Evolutionary conservation across 2,113 vertebrate species (phyloP), one percentile per base, ranked within the genome.

Genomic region (Craseonycteris thonglongyai): DNA sequence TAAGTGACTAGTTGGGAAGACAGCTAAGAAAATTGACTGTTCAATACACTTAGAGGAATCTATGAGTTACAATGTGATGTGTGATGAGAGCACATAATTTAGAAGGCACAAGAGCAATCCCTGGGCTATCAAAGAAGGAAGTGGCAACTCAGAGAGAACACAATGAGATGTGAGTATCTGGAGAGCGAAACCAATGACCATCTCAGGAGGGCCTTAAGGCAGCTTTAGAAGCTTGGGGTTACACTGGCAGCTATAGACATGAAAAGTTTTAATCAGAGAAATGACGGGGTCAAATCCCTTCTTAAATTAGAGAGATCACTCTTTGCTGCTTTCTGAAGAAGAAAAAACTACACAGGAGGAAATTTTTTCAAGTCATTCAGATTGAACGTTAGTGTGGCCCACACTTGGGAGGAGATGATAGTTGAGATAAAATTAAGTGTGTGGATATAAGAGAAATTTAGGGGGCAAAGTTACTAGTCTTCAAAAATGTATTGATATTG

Each of bases 141-240:
- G 28, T 12, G 5, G 21, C 4, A 15, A 51, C 16, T 16, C 15
- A 24, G 21, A 8, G 54, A 8, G 40, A 61, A 4, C 21, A 18
- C 5, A 2, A 47, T 18, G 8, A 69, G 3, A 2, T 26, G 30
- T 35, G 13, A 58, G 5, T 40, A 9, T 26, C 1, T 2, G 10
- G 18, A 54, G 5, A 61, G 0, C 3, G 18, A 38, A 68, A 49
- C 26, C 21, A 14, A 0, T 30, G 3, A 1, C 10, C 33, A 2
- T 8, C 22, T 22, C 35, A 47, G 63, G 8, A 92, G 61, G 4
- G 15, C 42, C 75, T 66, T 28, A 21, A 15, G 38, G 79, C 24
- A 68, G 15, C 11, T 28, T 40, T 4, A 7, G 15, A 79, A 75
- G 10, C 6, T 14, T 15, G 30, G 13, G 12, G 16, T 78, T 58